Percentiles rank a stretch among this genome's conserved stretches.
Conservation (phyloP, 2,888 invertebrate genomes). For the Cyrtodaria siliqua region DNA sequence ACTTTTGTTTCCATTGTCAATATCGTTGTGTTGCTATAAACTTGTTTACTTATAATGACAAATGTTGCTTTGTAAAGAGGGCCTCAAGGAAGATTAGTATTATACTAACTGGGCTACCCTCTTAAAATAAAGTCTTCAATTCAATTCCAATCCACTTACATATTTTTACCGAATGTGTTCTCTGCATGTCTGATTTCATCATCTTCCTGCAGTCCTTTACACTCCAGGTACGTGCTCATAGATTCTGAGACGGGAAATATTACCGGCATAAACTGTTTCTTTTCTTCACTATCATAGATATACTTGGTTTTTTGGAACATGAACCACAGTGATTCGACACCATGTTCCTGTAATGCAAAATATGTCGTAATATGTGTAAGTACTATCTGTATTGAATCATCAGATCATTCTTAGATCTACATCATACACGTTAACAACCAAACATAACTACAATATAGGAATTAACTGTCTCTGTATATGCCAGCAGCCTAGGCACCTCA, state of each 20-base stretch:
- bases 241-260: conserved; percentile 92
- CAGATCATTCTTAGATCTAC: no score
- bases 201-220: conserved; percentile 96
- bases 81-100: no score
- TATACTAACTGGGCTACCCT: no score
- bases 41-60: not conserved
- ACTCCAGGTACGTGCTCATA: conserved; percentile 87
- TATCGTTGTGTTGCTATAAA: not conserved
- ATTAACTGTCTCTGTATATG: no score
- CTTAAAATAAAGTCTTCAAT: no score
- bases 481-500: no score
- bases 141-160: conserved; percentile 89
- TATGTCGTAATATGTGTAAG: no score
- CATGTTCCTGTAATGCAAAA: conserved; percentile 70
- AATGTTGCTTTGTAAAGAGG: no score
- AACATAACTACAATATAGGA: no score
- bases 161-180: conserved; percentile 95
- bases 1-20: no score
- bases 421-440: no score
- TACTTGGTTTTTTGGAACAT: conserved; percentile 99
- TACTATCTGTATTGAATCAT: no score
- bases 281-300: conserved; percentile 92
- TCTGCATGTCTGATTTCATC: conserved; percentile 91
- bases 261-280: conserved; percentile 92
- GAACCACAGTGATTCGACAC: conserved; percentile 91